Evolutionary conservation across 2,888 invertebrate genomes (phyloP).

Genomic region (Microchrysa polita): DNA sequence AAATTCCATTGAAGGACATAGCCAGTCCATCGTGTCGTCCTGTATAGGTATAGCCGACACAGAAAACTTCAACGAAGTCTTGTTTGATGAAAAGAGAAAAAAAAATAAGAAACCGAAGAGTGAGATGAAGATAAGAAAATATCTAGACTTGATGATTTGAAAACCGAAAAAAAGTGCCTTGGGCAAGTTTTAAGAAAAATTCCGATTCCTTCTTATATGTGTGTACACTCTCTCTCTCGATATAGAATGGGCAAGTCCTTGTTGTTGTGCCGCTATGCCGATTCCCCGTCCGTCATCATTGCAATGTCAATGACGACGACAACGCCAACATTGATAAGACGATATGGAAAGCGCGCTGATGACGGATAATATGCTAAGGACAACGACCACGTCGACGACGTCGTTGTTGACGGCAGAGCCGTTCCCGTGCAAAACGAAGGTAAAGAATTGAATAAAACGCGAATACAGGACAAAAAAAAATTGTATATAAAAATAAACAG

Average conservation of each 20-base stretch:
- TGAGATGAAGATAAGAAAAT: not conserved
- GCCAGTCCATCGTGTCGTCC: not conserved
- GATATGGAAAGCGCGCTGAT: not conserved
- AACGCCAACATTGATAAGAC: too few relatives aligned
- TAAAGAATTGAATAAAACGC: not conserved
- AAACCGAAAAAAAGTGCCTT: conserved; percentile 33
- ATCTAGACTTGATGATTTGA: not conserved
- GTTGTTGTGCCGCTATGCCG: not conserved
- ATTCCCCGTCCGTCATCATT: not conserved
- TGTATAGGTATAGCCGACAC: not conserved
- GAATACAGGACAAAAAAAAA: not conserved
- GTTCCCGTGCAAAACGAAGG: too few relatives aligned
- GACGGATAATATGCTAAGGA: not conserved
- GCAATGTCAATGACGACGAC: conserved; percentile 22
- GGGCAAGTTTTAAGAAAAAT: not conserved
- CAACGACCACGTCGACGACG: conserved; percentile 12
- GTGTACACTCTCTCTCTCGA: not conserved
- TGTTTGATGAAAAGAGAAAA: not conserved
- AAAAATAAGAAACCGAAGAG: not conserved
- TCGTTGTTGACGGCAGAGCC: too few relatives aligned
- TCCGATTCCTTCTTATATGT: not conserved
- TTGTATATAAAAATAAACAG: not conserved
- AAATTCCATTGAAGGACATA: conserved; percentile 26
- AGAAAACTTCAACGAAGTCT: not conserved
- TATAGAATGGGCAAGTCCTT: too few relatives aligned